These are phyloP conservation scores for Laupala kohalensis DNA, from an alignment of 1,140 invertebrate genomes.

Conservation along the genomic window DNA sequence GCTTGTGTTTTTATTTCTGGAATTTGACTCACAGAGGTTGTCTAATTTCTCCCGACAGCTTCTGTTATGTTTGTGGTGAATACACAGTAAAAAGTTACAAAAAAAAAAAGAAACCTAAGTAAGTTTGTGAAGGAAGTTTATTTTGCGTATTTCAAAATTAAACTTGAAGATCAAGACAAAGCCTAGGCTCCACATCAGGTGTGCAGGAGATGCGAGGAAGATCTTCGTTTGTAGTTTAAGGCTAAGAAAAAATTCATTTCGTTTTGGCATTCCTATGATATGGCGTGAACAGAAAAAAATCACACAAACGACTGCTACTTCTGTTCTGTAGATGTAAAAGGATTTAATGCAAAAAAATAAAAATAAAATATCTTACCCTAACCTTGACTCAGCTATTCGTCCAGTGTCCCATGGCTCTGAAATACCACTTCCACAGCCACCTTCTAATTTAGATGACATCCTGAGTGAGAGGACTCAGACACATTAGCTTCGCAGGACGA, in stretches of 20 bases:
- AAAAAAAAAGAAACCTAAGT: not conserved
- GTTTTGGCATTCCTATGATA: not conserved
- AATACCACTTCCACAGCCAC: not conserved
- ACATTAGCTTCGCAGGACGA: not conserved
- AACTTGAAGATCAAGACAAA: conserved; percentile 13
- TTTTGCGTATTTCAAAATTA: not conserved
- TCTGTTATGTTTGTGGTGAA: conserved; percentile 6
- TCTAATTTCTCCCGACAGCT: conserved; percentile 6
- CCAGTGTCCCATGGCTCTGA: not conserved
- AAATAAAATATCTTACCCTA: not conserved
- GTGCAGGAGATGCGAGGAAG: conserved; percentile 6
- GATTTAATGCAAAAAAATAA: conserved; percentile 5
- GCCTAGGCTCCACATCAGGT: conserved; percentile 8
- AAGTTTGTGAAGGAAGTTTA: conserved; percentile 2
- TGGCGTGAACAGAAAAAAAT: not conserved
- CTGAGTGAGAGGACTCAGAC: not conserved
- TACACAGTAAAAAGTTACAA: not conserved
- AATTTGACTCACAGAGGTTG: not conserved
- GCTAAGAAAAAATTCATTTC: not conserved
- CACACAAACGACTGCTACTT: not conserved
- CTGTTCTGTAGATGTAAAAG: not conserved
- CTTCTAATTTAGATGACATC: not conserved
- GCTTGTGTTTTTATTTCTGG: not conserved
- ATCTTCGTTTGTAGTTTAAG: not conserved
- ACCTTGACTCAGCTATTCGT: not conserved